These are phyloP conservation scores for Limenitis camilla DNA, from an alignment of 2,888 invertebrate species.

Conservation along the genomic window DNA sequence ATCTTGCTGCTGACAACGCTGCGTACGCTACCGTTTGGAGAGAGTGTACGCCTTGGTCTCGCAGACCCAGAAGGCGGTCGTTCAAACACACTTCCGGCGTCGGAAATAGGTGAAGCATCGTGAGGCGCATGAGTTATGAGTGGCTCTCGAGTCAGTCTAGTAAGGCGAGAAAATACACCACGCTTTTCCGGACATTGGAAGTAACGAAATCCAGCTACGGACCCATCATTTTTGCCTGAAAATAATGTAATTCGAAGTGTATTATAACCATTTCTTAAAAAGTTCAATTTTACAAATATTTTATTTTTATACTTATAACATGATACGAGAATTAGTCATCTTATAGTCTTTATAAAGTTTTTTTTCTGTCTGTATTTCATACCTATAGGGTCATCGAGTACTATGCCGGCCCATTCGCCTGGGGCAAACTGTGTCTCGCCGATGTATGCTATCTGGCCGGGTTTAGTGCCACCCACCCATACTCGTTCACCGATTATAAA, in stretches of 20 bases:
- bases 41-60: conserved; percentile 55
- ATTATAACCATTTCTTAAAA: neutral
- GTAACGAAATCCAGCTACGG: conserved; percentile 92
- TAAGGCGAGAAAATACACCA: conserved; percentile 94
- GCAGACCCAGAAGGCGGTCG: conserved; percentile 63
- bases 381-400: conserved; percentile 96
- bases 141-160: conserved; percentile 85
- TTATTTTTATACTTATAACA: too few relatives aligned
- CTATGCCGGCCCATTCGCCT: conserved; percentile 98
- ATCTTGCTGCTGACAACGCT: conserved; percentile 72
- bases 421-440: conserved; percentile 98
- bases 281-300: neutral
- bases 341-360: too few relatives aligned
- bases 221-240: conserved; percentile 96
- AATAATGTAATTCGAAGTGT: conserved; percentile 17
- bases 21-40: conserved; percentile 68
- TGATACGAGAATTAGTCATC: too few relatives aligned
- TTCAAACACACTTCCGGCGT: conserved; percentile 67
- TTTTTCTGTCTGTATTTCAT: neutral
- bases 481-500: conserved; percentile 96
- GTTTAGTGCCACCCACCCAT: conserved; percentile 93
- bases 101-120: conserved; percentile 63
- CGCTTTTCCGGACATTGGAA: conserved; percentile 94
- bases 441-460: conserved; percentile 93
- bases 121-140: conserved; percentile 71